These are phyloP conservation scores for Zaprionus taronus DNA, from an alignment of 1,140 invertebrate genomes.

Conservation along the genomic window DNA sequence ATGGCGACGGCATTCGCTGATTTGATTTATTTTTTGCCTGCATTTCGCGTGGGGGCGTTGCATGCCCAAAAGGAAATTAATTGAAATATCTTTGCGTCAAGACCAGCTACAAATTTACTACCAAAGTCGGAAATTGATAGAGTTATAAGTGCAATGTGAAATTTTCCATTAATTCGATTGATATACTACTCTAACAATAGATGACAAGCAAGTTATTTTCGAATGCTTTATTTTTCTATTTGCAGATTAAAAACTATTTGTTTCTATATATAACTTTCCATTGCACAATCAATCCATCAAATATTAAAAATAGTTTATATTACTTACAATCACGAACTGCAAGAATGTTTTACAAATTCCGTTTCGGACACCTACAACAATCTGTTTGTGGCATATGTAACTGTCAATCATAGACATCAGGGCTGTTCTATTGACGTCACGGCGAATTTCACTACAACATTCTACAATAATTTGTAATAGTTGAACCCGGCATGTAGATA, in stretches of 20 bases:
- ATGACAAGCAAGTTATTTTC: not conserved
- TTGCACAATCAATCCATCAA: constrained; percentile 3
- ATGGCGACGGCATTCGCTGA: not conserved
- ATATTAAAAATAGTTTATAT: constrained; percentile 6
- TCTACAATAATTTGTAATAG: constrained; percentile 42
- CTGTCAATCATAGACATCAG: constrained; percentile 35
- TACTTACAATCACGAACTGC: not conserved
- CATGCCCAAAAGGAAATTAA: constrained; percentile 10
- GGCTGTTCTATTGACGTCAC: constrained; percentile 48
- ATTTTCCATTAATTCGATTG: not conserved
- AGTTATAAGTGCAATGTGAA: not conserved
- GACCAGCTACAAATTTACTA: not conserved
- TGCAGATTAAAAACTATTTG: not conserved
- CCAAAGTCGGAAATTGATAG: not conserved
- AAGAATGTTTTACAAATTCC: constrained; percentile 12
- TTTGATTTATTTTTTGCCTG: constrained; percentile 3
- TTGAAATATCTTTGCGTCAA: constrained; percentile 11
- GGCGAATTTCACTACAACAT: constrained; percentile 1
- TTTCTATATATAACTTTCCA: not conserved
- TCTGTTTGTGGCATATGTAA: constrained; percentile 8
- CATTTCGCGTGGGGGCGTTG: constrained; percentile 1
- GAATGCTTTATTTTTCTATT: not conserved
- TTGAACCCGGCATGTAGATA: constrained; percentile 17
- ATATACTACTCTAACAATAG: not conserved
- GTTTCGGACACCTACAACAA: constrained; percentile 28